Percentiles rank a stretch among this genome's conserved stretches.
Evolutionary conservation across 2,113 vertebrate genomes (phyloP).

Genomic region (Cottus gobio): DNA sequence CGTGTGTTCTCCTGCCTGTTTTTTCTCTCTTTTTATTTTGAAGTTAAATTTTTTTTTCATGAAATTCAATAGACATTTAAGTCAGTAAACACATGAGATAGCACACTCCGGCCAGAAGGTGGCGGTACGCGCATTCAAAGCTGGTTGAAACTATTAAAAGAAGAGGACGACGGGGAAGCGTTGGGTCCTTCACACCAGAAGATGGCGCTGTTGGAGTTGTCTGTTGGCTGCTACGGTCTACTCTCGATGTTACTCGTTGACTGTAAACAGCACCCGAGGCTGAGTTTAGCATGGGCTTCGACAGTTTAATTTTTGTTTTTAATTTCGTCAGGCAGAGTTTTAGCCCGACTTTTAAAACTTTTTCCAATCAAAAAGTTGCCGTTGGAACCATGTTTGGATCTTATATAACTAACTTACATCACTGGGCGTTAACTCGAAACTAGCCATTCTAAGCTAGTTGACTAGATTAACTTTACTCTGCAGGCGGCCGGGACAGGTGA

Average conservation of each 20-base stretch:
- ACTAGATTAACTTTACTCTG: background rate
- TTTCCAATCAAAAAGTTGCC: background rate
- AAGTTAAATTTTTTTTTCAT: too few species aligned
- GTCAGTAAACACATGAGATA: background rate
- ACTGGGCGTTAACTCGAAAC: background rate
- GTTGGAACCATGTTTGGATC: background rate
- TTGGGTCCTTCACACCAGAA: conserved; percentile 24
- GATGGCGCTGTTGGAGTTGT: conserved; percentile 42
- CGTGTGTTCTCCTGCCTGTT: too few species aligned
- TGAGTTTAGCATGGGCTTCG: background rate
- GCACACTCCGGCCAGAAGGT: conserved; percentile 19
- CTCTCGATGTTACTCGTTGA: conserved; percentile 56
- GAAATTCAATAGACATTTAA: too few species aligned
- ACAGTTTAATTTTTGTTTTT: too few species aligned
- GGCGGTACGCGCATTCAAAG: background rate
- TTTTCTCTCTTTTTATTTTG: too few species aligned
- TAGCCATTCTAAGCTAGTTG: too few species aligned
- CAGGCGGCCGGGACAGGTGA: background rate
- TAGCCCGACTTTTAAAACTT: background rate
- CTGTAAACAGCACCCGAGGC: conserved; percentile 48
- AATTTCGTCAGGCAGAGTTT: background rate
- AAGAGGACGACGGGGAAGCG: background rate
- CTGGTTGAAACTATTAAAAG: background rate
- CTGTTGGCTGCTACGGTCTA: background rate
- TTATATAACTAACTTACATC: background rate